A percentile compares a stretch with the other conserved stretches of the same genome.
phyloP scores from a whole-genome alignment of 2,888 invertebrate genomes.

The Diogma glabrata region DNA sequence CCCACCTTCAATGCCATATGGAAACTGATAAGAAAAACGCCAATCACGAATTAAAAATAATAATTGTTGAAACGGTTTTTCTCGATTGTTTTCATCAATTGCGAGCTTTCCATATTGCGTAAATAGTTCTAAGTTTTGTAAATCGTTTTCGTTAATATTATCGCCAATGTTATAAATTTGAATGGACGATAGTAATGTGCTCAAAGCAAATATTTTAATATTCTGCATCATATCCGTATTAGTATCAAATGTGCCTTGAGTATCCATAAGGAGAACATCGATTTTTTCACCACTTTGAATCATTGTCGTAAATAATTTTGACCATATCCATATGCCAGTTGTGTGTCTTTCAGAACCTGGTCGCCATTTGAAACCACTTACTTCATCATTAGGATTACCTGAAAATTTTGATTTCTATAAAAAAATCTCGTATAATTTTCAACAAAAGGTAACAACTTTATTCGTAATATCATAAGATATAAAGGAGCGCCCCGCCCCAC shows the following conservation, averaged over 20 bases:
- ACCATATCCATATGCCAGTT: conserved; percentile 12
- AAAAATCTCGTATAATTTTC: no score
- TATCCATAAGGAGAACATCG: conserved; percentile 11
- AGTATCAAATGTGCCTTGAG: conserved; percentile 13
- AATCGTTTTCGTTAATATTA: conserved; percentile 12
- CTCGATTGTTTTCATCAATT: neutral
- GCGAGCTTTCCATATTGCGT: conserved; percentile 11
- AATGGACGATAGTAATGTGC: conserved; percentile 11
- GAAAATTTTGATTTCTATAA: no score
- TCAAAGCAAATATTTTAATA: conserved; percentile 6
- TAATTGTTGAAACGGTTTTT: conserved; percentile 11
- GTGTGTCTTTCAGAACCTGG: conserved; percentile 10
- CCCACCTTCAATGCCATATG: conserved; percentile 11
- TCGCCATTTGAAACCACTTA: conserved; percentile 12
- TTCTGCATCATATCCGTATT: conserved; percentile 8
- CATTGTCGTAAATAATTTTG: conserved; percentile 9
- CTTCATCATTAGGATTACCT: neutral
- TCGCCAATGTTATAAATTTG: conserved; percentile 8
- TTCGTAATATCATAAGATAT: no score
- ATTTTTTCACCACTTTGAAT: conserved; percentile 7
- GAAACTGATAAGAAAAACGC: conserved; percentile 8
- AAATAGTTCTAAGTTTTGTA: conserved; percentile 12
- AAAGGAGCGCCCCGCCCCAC: no score
- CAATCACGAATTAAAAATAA: conserved; percentile 13
- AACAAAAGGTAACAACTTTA: no score